A percentile compares a stretch with the other conserved stretches of the same genome.
These are phyloP conservation scores for Deilephila elpenor DNA, from an alignment of 2,888 invertebrate genomes.

Conservation along the genomic window DNA sequence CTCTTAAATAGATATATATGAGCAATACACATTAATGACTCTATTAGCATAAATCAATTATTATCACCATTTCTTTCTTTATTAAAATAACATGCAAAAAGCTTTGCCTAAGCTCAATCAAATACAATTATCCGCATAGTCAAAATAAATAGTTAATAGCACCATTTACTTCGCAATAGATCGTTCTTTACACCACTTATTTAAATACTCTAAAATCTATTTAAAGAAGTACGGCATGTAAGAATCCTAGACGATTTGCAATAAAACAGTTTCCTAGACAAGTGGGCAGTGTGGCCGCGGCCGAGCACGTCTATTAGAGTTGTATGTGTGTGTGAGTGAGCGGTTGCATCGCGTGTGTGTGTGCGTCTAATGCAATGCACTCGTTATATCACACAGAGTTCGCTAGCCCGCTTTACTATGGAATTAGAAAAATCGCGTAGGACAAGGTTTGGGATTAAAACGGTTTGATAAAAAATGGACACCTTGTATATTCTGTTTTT, in stretches of 20 bases:
- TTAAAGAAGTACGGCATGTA: background rate
- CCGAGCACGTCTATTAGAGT: conserved; percentile 62
- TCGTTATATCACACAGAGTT: conserved; percentile 72
- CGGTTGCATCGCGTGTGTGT: conserved; percentile 60
- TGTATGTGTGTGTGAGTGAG: conserved; percentile 52
- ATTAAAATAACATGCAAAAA: too few relatives aligned
- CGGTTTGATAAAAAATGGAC: too few relatives aligned
- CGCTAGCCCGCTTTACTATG: conserved; percentile 27
- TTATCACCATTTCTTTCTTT: too few relatives aligned
- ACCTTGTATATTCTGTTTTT: too few relatives aligned
- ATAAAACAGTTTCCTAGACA: conserved; percentile 57
- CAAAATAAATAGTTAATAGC: too few relatives aligned
- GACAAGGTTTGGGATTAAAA: background rate
- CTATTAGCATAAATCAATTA: too few relatives aligned
- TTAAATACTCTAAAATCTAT: background rate
- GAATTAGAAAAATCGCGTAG: background rate
- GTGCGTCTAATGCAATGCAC: conserved; percentile 76
- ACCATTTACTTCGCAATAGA: too few relatives aligned
- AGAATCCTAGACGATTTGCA: background rate
- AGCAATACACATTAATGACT: too few relatives aligned
- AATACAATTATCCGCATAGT: too few relatives aligned
- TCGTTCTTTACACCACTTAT: background rate
- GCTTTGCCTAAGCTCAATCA: too few relatives aligned
- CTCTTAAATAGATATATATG: too few relatives aligned
- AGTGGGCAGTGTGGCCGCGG: conserved; percentile 53